Conservation (phyloP, 2,113 vertebrate genomes). For the Myiopsitta monachus region DNA sequence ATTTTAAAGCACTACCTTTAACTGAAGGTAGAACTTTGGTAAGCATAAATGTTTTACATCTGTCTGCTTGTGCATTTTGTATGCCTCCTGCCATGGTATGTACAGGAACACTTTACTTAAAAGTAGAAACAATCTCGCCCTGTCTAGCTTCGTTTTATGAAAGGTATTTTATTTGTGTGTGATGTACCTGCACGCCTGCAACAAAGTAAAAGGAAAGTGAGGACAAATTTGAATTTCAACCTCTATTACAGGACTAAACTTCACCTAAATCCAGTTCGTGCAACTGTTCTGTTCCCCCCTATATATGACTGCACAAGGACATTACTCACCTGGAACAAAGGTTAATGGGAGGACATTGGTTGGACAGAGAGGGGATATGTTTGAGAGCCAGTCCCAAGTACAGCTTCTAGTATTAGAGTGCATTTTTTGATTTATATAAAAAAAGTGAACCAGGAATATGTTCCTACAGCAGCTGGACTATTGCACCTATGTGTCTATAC, state of each 20-base stretch:
- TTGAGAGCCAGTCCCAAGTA: not conserved
- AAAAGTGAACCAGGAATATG: not conserved
- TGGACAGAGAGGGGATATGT: not conserved
- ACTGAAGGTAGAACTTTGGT: not conserved
- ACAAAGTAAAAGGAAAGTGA: not conserved
- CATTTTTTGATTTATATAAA: not conserved
- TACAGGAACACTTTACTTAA: not conserved
- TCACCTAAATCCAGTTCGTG: constrained; percentile 1
- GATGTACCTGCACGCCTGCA: not conserved
- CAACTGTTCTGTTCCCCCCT: not conserved
- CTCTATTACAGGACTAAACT: not conserved
- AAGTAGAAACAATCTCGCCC: not conserved
- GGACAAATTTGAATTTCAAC: not conserved
- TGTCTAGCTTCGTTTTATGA: not conserved
- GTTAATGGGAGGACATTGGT: not conserved
- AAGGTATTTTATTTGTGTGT: not conserved
- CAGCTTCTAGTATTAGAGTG: not conserved
- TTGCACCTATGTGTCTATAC: not conserved
- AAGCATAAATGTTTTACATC: not conserved
- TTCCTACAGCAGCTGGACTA: not conserved
- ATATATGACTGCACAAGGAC: not conserved
- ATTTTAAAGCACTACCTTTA: not conserved
- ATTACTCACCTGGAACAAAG: not conserved
- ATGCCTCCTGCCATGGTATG: not conserved
- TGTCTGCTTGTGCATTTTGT: not conserved